Conservation (phyloP, 2,113 vertebrate genomes). For the Semnopithecus entellus region DNA sequence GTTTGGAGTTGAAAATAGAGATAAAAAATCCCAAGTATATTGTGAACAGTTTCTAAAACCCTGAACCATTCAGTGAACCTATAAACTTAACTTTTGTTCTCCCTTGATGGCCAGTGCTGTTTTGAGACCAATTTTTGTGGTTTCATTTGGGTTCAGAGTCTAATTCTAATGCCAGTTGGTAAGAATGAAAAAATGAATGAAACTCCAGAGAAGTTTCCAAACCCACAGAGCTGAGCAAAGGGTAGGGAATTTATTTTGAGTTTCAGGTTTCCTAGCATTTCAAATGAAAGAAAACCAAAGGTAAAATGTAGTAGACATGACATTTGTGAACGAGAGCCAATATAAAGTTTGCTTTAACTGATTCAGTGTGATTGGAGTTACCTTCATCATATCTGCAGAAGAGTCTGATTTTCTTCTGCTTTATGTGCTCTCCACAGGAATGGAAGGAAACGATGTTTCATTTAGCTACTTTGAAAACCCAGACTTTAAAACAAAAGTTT, state of each 20-base stretch:
- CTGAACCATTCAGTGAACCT: slow-evolving; percentile 30
- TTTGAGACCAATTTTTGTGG: slow-evolving; percentile 59
- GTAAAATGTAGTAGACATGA: slow-evolving; percentile 55
- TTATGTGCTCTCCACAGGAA: not conserved
- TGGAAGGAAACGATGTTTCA: not conserved
- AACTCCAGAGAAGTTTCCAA: slow-evolving; percentile 60
- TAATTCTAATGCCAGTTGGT: slow-evolving; percentile 52
- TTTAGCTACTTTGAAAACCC: not conserved
- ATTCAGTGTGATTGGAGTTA: not conserved
- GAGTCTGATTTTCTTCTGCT: not conserved
- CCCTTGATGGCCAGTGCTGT: not conserved
- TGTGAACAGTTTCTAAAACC: slow-evolving; percentile 34
- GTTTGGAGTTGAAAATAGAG: slow-evolving; percentile 28
- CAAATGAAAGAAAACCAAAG: slow-evolving; percentile 57
- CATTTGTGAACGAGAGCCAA: slow-evolving; percentile 56
- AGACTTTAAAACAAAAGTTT: slow-evolving; percentile 7
- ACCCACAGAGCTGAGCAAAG: slow-evolving; percentile 53
- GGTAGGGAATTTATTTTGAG: slow-evolving; percentile 58
- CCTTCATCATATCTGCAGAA: not conserved
- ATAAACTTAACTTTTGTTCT: slow-evolving; percentile 52
- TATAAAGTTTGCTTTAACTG: slow-evolving; percentile 27
- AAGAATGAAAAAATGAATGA: slow-evolving; percentile 53
- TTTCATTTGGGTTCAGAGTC: slow-evolving; percentile 39
- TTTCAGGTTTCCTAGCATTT: slow-evolving; percentile 72
- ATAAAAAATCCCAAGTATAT: not conserved